Base-by-base conservation (phyloP, 2,113 vertebrate species). In the Syrrhaptes paradoxus region DNA sequence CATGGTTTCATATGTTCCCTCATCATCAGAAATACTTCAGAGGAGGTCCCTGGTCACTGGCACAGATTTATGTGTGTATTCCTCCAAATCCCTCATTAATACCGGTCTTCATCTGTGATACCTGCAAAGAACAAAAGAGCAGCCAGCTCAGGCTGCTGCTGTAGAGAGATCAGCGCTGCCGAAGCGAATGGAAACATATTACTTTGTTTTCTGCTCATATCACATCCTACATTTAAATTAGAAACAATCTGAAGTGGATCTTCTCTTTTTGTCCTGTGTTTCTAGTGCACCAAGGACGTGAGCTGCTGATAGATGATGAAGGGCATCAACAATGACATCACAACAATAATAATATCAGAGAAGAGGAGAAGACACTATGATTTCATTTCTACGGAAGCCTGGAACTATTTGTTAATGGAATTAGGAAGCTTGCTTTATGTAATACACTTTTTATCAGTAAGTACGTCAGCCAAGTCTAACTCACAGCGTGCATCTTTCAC, bases 341-440 rank as follows among this genome's bases (percentile, higher is more conserved):
- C 57, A 74, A 51, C 38, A 88, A 57, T 8, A 87, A 55, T 57
- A 75, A 79, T 45, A 22, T 6, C 78, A 67, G 22, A 52, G 18
- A 57, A 54, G 57, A 94, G 48, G 55, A 90, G 58, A 49, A 54
- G 16, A 67, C 18, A 41, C 32, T 92, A 36, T 81, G 90, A 88
- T 80, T 95, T 92, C 29, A 71, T 90, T 79, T 80, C 86, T 94
- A 10, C 43, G 65, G 75, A 88, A 84, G 46, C 49, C 65, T 86
- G 61, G 68, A 96, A 90, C 49, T 86, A 65, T 84, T 94, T 91
- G 43, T 75, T 95, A 94, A 93, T 88, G 65, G 66, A 94, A 92
- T 92, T 93, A 94, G 57, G 61, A 86, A 88, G 88, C 41, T 80
- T 90, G 73, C 49, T 72, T 55, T 90, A 77, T 67, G 36, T 13